Conservation (phyloP, 2,113 vertebrate species). For the Centropus bengalensis region DNA sequence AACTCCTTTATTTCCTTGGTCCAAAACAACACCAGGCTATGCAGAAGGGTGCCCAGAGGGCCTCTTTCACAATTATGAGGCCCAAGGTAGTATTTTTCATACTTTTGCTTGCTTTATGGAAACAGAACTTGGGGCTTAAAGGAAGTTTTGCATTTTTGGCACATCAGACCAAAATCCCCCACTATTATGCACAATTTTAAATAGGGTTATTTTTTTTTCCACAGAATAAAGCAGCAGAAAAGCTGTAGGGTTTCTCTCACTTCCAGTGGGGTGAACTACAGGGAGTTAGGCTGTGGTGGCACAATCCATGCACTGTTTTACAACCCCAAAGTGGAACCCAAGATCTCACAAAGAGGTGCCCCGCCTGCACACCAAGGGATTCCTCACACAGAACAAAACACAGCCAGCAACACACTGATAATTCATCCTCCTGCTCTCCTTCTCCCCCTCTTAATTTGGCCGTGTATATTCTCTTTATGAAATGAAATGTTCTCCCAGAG, state of each 20-base stretch:
- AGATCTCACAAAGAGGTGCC: neutral
- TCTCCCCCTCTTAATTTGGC: neutral
- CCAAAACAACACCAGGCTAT: neutral
- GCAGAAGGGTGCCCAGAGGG: neutral
- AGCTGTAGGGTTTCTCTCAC: neutral
- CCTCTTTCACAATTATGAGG: neutral
- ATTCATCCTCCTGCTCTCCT: neutral
- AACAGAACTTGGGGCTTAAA: neutral
- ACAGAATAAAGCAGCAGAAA: neutral
- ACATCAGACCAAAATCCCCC: neutral
- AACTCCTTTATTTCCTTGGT: neutral
- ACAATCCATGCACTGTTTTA: neutral
- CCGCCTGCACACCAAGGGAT: neutral
- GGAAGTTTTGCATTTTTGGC: rapidly evolving
- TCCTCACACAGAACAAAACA: rapidly evolving
- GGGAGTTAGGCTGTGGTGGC: neutral
- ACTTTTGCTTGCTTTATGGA: neutral
- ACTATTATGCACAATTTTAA: neutral
- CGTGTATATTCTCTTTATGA: neutral
- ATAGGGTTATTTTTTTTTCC: neutral
- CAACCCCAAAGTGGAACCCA: neutral
- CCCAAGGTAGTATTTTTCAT: neutral
- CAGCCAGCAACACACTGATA: neutral
- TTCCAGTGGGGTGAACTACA: neutral
- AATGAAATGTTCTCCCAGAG: neutral